phyloP scores from a whole-genome alignment of 1,140 invertebrate genomes.

The Zaprionus ghesquierei region DNA sequence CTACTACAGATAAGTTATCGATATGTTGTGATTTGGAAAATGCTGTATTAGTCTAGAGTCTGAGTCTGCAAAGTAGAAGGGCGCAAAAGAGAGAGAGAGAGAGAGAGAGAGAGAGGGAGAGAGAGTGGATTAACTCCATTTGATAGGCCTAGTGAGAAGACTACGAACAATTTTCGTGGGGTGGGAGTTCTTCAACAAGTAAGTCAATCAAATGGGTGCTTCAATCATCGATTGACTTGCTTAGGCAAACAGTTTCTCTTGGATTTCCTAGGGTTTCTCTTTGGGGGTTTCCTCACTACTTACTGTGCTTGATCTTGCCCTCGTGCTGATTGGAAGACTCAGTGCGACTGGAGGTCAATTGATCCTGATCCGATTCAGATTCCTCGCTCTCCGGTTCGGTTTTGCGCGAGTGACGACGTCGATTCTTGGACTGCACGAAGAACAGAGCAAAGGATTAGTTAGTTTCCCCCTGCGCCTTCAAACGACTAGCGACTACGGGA shows the following conservation, averaged over 20 bases:
- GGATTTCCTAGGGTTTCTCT: no score
- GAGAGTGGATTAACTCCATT: conserved; percentile 45
- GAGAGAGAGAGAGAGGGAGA: conserved; percentile 54
- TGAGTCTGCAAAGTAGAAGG: conserved; percentile 77
- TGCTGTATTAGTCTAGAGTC: conserved; percentile 80
- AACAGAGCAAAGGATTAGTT: conserved; percentile 71
- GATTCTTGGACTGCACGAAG: conserved; percentile 83
- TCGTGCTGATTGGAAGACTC: conserved; percentile 90
- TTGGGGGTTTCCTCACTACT: conserved; percentile 50
- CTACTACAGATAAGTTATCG: conserved; percentile 81
- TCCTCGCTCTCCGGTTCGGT: conserved; percentile 88
- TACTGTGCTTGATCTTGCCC: conserved; percentile 88
- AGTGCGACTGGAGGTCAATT: conserved; percentile 88
- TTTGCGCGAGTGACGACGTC: conserved; percentile 85
- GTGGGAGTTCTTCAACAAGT: no score
- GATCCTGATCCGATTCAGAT: conserved; percentile 89
- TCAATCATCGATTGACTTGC: not conserved
- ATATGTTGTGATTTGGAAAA: conserved; percentile 82
- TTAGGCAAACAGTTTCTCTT: not conserved
- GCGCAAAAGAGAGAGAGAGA: conserved; percentile 59
- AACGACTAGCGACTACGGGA: conserved; percentile 68
- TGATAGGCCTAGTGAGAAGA: conserved; percentile 31
- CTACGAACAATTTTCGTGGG: conserved; percentile 28
- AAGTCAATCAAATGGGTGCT: not conserved
- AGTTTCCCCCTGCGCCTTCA: not conserved